A percentile compares a stretch with the other conserved stretches of the same genome.
phyloP scores from a whole-genome alignment of 2,888 invertebrate genomes.

The Operophtera brumata region DNA sequence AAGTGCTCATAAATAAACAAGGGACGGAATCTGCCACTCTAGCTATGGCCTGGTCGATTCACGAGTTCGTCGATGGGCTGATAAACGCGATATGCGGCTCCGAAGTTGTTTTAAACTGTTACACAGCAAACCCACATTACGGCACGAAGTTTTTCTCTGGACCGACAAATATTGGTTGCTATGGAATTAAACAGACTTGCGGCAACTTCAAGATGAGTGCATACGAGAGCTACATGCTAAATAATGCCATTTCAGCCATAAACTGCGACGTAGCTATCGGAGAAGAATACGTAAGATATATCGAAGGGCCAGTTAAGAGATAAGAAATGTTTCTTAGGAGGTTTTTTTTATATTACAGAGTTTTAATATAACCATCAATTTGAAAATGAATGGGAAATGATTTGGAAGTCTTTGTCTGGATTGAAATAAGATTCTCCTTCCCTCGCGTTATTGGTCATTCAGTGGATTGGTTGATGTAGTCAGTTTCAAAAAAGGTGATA shows the following conservation, averaged over 20 bases:
- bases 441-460: slow-evolving; percentile 4
- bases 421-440: slow-evolving; percentile 11
- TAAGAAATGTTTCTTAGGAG: neutral
- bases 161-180: slow-evolving; percentile 50
- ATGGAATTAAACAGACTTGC: slow-evolving; percentile 49
- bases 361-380: slow-evolving; percentile 28
- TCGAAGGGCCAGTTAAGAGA: slow-evolving; percentile 27
- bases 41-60: slow-evolving; percentile 57
- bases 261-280: slow-evolving; percentile 53
- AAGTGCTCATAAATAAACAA: slow-evolving; percentile 51
- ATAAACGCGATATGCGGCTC: slow-evolving; percentile 50
- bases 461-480: slow-evolving; percentile 12
- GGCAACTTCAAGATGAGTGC: slow-evolving; percentile 47
- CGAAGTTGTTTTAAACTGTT: slow-evolving; percentile 48
- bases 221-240: slow-evolving; percentile 48
- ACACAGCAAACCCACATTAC: slow-evolving; percentile 55
- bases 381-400: slow-evolving; percentile 3
- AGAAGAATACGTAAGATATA: slow-evolving; percentile 49
- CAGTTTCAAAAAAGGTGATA: slow-evolving; percentile 15
- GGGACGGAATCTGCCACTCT: slow-evolving; percentile 50
- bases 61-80: slow-evolving; percentile 54
- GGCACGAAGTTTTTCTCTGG: slow-evolving; percentile 62
- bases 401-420: slow-evolving; percentile 1
- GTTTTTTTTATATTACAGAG: slow-evolving; percentile 32
- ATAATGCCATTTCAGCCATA: slow-evolving; percentile 42